Percentiles rank a stretch among this genome's conserved stretches.
Evolutionary conservation across 1,140 invertebrate genomes (phyloP).

Genomic region (Ceratitis capitata): DNA sequence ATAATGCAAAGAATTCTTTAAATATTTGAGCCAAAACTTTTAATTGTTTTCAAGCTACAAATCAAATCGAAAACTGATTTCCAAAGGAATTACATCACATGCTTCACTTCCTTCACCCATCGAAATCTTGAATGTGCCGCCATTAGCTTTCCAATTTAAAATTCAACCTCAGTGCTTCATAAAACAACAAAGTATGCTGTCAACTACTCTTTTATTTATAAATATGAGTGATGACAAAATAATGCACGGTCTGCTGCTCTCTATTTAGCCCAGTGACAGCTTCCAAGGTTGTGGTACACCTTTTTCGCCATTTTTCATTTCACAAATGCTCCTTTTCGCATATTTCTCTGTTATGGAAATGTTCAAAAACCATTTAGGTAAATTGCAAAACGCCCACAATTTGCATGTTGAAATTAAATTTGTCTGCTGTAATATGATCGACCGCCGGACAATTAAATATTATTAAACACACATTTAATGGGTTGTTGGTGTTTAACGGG

Average conservation of each 20-base stretch:
- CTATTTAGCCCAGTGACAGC: neutral
- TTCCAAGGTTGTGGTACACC: neutral
- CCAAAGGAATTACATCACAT: too few relatives aligned
- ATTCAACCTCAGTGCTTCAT: too few relatives aligned
- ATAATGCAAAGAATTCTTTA: too few relatives aligned
- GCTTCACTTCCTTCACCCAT: too few relatives aligned
- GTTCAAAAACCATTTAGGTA: neutral
- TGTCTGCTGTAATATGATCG: constrained; percentile 33
- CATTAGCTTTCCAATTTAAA: neutral
- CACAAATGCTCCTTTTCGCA: neutral
- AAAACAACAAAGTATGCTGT: neutral
- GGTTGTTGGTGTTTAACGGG: neutral
- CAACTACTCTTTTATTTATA: neutral
- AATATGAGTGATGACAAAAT: neutral
- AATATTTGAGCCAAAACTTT: too few relatives aligned
- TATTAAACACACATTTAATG: neutral
- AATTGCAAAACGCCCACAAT: constrained; percentile 46
- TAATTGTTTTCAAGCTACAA: too few relatives aligned
- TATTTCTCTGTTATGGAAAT: neutral
- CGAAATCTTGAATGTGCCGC: too few relatives aligned
- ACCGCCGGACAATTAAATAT: neutral
- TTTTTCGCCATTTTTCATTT: neutral
- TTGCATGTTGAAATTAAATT: constrained; percentile 53
- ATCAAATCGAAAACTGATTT: too few relatives aligned
- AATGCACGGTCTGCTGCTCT: neutral